Conservation (phyloP, 2,113 vertebrate genomes). For the Lophotis ruficrista region DNA sequence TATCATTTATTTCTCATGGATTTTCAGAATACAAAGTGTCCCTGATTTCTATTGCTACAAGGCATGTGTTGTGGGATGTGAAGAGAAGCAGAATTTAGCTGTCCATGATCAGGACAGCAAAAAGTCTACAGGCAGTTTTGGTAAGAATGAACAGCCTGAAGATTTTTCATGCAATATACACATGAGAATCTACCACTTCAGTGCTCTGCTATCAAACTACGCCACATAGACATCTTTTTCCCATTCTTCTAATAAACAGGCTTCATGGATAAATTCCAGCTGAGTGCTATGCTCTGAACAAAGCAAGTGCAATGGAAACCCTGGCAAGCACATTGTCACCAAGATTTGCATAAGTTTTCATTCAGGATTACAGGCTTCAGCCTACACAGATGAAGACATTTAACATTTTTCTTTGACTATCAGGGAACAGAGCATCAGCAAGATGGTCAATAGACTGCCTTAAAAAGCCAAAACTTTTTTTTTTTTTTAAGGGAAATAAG, state of each 20-base stretch:
- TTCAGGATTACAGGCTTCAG: not conserved
- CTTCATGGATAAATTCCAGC: slow-evolving; percentile 4
- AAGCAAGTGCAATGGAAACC: not conserved
- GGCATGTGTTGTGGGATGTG: accelerated
- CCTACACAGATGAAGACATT: not conserved
- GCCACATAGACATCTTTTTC: not conserved
- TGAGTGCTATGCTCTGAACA: not conserved
- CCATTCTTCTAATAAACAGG: not conserved
- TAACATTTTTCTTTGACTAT: slow-evolving; percentile 9
- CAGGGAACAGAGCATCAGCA: not conserved
- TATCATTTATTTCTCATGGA: not conserved
- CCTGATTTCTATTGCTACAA: not conserved
- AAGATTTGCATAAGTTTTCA: not conserved
- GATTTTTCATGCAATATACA: not conserved
- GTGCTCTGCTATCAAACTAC: not conserved
- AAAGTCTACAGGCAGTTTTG: not conserved
- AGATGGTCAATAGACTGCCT: not conserved
- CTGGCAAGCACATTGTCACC: not conserved
- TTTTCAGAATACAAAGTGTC: not conserved
- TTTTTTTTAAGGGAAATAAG: not conserved
- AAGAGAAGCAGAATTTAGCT: not conserved
- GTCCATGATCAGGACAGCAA: not conserved
- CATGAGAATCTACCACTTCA: accelerated
- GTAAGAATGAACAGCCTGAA: not conserved
- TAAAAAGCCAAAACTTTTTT: not conserved